Percentiles rank a stretch among this genome's conserved stretches.
Evolutionary conservation across 35 echinoderm and acorn worm species (phyloP).

Genomic region (Nesometra sesokonis): DNA sequence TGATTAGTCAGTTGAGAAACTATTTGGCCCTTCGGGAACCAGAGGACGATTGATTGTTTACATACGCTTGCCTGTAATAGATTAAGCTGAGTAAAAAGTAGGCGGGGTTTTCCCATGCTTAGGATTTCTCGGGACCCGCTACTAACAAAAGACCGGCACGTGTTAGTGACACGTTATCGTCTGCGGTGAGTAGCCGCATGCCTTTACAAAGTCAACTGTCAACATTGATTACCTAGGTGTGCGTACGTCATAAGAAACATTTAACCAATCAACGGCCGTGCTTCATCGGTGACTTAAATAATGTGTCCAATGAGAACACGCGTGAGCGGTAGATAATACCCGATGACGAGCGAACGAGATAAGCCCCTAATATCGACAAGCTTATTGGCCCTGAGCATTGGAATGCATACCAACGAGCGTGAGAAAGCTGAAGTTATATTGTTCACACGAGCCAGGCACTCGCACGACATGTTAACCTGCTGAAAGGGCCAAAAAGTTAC

Average conservation of each 20-base stretch:
- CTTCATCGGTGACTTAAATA: neutral
- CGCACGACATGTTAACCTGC: neutral
- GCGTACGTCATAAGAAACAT: neutral
- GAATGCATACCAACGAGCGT: neutral
- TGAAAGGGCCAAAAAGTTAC: neutral
- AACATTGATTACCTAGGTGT: constrained; percentile 14
- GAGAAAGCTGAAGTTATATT: neutral
- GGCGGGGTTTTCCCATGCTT: constrained; percentile 18
- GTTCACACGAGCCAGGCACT: neutral
- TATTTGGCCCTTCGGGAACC: neutral
- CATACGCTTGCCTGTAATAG: neutral
- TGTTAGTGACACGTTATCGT: neutral
- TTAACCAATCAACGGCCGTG: neutral
- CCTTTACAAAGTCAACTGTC: constrained; percentile 16
- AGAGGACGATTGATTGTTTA: neutral
- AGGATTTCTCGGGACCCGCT: neutral
- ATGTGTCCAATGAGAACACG: neutral
- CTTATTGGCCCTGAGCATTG: neutral
- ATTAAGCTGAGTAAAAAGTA: neutral
- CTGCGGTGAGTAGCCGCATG: neutral
- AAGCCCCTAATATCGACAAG: neutral
- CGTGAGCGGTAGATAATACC: neutral
- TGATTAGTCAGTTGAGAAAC: neutral
- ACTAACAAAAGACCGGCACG: constrained; percentile 7
- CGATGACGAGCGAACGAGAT: neutral